A percentile compares a stretch with the other conserved stretches of the same genome.
phyloP scores from a whole-genome alignment of 2,797 vertebrate species.

The Iguana delicatissima region DNA sequence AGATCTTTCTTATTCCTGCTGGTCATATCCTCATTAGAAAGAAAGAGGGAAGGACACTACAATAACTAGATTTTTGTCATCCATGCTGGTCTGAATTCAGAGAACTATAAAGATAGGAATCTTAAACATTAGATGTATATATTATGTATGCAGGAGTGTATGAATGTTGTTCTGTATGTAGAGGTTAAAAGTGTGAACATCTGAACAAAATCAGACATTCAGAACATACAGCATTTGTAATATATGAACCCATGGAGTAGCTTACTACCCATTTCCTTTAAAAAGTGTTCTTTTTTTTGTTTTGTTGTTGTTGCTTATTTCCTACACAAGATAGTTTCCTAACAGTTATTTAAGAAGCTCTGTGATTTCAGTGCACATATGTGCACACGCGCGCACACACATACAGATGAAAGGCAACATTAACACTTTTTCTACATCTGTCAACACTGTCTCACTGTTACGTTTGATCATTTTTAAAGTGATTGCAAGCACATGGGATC shows the following conservation, averaged over 20 bases:
- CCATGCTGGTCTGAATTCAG: slow-evolving; percentile 63
- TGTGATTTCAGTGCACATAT: slow-evolving; percentile 38
- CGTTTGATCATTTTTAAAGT: slow-evolving; percentile 71
- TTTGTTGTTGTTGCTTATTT: slow-evolving; percentile 30
- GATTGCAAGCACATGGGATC: slow-evolving; percentile 72
- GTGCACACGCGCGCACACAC: not conserved
- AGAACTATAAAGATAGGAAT: slow-evolving; percentile 67
- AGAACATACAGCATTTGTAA: not conserved
- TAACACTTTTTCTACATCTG: slow-evolving; percentile 70
- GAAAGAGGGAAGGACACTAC: slow-evolving; percentile 32
- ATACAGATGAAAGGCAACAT: slow-evolving; percentile 72
- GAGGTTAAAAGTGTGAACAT: not conserved
- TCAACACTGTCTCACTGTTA: slow-evolving; percentile 71
- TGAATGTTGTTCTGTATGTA: not conserved
- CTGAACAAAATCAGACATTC: not conserved
- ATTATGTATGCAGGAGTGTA: not conserved
- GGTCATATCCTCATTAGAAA: too few relatives aligned
- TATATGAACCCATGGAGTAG: not conserved
- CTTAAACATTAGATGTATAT: slow-evolving; percentile 41
- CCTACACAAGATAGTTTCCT: slow-evolving; percentile 61
- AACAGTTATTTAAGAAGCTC: slow-evolving; percentile 63
- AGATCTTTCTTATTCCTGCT: not conserved
- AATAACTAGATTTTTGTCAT: slow-evolving; percentile 73
- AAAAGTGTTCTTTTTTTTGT: not conserved
- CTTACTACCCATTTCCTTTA: not conserved